Conservation (phyloP, 2,113 vertebrate species). For the Tragelaphus scriptus region DNA sequence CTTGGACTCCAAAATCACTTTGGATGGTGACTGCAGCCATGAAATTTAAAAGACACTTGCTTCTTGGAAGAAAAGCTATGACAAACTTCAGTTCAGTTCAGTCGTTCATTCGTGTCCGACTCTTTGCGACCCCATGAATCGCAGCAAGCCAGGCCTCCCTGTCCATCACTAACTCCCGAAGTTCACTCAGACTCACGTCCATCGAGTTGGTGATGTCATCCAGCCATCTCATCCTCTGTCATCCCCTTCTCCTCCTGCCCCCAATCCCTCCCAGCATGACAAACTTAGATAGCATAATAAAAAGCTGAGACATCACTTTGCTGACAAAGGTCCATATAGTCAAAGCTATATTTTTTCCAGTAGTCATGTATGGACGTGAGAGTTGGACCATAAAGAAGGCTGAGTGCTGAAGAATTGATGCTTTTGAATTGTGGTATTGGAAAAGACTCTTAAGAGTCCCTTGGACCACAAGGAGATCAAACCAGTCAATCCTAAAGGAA, state of each 20-base stretch:
- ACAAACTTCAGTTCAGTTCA: neutral
- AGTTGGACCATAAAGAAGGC: neutral
- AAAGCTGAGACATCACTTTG: neutral
- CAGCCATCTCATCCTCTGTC: no score
- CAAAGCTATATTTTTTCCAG: neutral
- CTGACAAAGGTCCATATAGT: neutral
- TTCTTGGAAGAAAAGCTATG: neutral
- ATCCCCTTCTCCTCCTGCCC: no score
- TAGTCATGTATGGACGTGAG: neutral
- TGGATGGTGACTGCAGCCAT: neutral
- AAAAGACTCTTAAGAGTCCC: neutral
- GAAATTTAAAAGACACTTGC: neutral
- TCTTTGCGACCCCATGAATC: no score
- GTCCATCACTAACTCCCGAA: no score
- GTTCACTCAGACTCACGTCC: no score
- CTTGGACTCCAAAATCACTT: neutral
- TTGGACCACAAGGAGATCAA: no score
- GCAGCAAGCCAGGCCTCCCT: no score
- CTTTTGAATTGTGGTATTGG: neutral
- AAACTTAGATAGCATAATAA: neutral
- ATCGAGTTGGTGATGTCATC: no score
- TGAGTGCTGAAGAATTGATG: neutral
- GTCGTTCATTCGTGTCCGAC: no score
- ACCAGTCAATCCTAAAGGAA: neutral
- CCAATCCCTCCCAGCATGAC: no score